Base-by-base conservation (phyloP, 1,140 invertebrate species). In the Listronotus bonariensis region DNA sequence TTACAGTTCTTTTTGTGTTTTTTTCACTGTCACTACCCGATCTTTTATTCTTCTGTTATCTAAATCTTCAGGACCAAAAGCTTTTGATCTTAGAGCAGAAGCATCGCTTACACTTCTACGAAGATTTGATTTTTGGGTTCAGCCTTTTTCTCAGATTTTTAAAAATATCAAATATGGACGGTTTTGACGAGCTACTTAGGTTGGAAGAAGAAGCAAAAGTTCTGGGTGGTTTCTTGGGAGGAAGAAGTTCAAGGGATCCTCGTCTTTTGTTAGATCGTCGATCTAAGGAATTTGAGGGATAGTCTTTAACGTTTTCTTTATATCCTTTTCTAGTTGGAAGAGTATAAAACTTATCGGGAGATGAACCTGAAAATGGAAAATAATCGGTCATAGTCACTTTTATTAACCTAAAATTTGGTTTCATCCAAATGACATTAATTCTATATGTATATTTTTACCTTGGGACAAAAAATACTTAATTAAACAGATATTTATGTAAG, bases 61-160 rank as follows among this genome's bases (percentile, higher is more conserved):
- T 5, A 11, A 15, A 20, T 58, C 74, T 72, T 0, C 67, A 81
- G 69, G 83, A 82, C 69, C 79, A 80, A n/a, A 68, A 65, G 68
- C 76, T 81, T 73, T 84, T 38, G 73, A 81, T 74, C 82, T 83
- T 49, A 82, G 74, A 75, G 83, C 77, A n/a, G 84, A 82, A 14
- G 87, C 88, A 84, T 90, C 88, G 82, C 88, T 90, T 60, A 84
- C 85, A 61, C 87, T 89, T 51, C 88, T 80, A 72, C 86, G 78
- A 75, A 69, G 75, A 72, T 49, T 82, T 64, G 71, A 80, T 74
- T 56, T 83, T 68, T 81, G 57, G 73, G 78, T 76, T 45, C 76
- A 68, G 56, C 69, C 20, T 72, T 78, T 68, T 76, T 78, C 49
- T 84, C 81, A 7, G 79, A 72, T 72, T 78, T 79, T 84, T 82